A percentile compares a stretch with the other conserved stretches of the same genome.
phyloP scores from a whole-genome alignment of 2,888 invertebrate genomes.

The Gastrophysa polygoni region DNA sequence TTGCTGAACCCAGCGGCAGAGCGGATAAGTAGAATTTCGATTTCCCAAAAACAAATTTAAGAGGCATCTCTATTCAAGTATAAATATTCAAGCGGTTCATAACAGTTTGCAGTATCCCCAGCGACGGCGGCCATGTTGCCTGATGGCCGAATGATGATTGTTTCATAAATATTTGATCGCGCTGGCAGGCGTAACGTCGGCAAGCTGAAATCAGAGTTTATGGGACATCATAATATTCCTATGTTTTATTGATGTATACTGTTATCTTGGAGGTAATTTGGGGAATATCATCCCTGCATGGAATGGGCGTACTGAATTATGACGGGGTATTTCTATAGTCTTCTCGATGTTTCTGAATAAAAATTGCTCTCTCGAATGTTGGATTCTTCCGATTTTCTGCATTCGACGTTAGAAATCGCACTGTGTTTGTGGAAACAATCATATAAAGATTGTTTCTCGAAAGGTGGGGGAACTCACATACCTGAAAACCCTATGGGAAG shows the following conservation, averaged over 20 bases:
- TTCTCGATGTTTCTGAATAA: constrained; percentile 54
- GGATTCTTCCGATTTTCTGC: too few species aligned
- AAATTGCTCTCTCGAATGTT: too few species aligned
- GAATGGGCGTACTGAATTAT: constrained; percentile 49
- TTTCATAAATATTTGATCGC: constrained; percentile 60
- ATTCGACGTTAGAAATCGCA: too few species aligned
- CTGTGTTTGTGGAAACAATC: too few species aligned
- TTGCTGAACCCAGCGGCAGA: constrained; percentile 6
- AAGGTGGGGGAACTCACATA: too few species aligned
- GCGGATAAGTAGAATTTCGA: constrained; percentile 40
- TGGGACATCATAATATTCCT: constrained; percentile 59
- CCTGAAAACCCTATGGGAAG: too few species aligned
- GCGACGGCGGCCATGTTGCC: constrained; percentile 58
- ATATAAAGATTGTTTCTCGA: too few species aligned
- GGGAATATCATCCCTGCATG: constrained; percentile 51
- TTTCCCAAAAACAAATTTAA: constrained; percentile 57
- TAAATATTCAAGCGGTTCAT: constrained; percentile 60
- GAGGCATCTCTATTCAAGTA: constrained; percentile 60
- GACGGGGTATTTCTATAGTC: constrained; percentile 43
- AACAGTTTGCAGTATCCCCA: constrained; percentile 57
- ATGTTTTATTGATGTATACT: constrained; percentile 59
- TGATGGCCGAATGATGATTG: constrained; percentile 62
- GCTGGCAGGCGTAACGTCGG: constrained; percentile 48
- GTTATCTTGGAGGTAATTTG: constrained; percentile 55
- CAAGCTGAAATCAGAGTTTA: constrained; percentile 60